These are phyloP conservation scores for Collichthys lucidus DNA, from an alignment of 2,113 vertebrate genomes.

Conservation along the genomic window DNA sequence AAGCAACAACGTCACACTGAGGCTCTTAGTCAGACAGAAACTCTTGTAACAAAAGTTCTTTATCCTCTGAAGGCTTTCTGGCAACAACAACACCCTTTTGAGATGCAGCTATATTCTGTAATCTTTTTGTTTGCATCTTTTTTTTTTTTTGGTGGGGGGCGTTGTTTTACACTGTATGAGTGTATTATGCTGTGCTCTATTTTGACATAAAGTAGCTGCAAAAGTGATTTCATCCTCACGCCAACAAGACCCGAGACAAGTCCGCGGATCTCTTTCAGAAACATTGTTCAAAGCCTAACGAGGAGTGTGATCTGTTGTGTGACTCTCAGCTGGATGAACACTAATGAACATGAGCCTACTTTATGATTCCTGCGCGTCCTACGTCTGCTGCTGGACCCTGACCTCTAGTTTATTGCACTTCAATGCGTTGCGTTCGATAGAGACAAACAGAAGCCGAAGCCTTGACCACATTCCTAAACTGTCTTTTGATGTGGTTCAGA, in stretches of 20 bases:
- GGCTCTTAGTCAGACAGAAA: conserved; percentile 24
- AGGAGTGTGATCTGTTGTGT: conserved; percentile 16
- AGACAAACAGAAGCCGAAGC: conserved; percentile 39
- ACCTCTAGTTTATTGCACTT: conserved; percentile 46
- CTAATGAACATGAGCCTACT: conserved; percentile 43
- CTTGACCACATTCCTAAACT: conserved; percentile 18
- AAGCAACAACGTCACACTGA: conserved; percentile 21
- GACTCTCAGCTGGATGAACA: conserved; percentile 39
- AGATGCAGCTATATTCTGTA: conserved; percentile 17
- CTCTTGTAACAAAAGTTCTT: not conserved
- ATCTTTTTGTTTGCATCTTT: not conserved
- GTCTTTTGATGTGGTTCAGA: conserved; percentile 42
- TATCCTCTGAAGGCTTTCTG: conserved; percentile 21
- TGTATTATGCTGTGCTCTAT: not conserved
- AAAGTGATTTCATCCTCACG: conserved; percentile 28
- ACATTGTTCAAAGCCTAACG: conserved; percentile 54
- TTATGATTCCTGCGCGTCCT: not conserved
- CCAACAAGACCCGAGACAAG: conserved; percentile 27
- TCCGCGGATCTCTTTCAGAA: conserved; percentile 37
- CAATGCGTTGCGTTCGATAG: conserved; percentile 29
- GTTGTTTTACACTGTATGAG: not conserved
- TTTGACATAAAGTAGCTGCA: conserved; percentile 13
- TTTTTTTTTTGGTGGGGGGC: not conserved
- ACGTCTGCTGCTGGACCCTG: conserved; percentile 9
- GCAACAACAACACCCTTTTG: conserved; percentile 3